Conservation (phyloP, 2,888 invertebrate genomes). For the Nowickia ferox region DNA sequence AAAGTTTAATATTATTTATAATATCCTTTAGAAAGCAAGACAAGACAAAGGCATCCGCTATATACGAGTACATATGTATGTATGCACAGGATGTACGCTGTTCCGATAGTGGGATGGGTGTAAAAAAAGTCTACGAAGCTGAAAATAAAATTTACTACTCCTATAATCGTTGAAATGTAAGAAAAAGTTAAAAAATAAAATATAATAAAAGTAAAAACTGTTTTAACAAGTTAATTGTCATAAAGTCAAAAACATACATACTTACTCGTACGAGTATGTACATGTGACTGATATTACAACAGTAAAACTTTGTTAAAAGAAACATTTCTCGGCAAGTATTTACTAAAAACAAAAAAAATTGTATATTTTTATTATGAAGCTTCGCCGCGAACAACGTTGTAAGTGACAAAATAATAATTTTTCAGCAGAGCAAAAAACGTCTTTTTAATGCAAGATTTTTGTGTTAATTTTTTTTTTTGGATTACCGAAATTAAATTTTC, state of each 20-base stretch:
- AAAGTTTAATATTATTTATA: slow-evolving; percentile 72
- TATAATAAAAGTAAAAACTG: slow-evolving; percentile 44
- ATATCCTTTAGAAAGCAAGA: slow-evolving; percentile 66
- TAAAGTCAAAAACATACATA: slow-evolving; percentile 72
- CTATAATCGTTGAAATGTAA: slow-evolving; percentile 78
- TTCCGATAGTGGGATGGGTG: slow-evolving; percentile 24
- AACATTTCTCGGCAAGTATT: not conserved
- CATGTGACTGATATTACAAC: slow-evolving; percentile 34
- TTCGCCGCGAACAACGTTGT: too few relatives aligned
- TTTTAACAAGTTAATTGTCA: slow-evolving; percentile 73
- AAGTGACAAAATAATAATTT: too few relatives aligned
- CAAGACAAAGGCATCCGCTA: slow-evolving; percentile 44
- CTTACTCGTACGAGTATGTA: slow-evolving; percentile 33
- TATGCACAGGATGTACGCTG: slow-evolving; percentile 17
- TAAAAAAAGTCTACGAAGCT: slow-evolving; percentile 62
- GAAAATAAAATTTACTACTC: slow-evolving; percentile 46
- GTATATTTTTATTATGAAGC: not conserved
- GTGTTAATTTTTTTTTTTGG: too few relatives aligned
- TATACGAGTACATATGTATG: slow-evolving; percentile 6
- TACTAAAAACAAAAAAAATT: not conserved
- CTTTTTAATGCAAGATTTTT: too few relatives aligned
- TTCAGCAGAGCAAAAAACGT: too few relatives aligned
- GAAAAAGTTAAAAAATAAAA: slow-evolving; percentile 73
- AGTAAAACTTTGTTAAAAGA: slow-evolving; percentile 5
- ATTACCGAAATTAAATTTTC: too few relatives aligned